phyloP scores from a whole-genome alignment of 2,113 vertebrate genomes.

The Oryzias celebensis region DNA sequence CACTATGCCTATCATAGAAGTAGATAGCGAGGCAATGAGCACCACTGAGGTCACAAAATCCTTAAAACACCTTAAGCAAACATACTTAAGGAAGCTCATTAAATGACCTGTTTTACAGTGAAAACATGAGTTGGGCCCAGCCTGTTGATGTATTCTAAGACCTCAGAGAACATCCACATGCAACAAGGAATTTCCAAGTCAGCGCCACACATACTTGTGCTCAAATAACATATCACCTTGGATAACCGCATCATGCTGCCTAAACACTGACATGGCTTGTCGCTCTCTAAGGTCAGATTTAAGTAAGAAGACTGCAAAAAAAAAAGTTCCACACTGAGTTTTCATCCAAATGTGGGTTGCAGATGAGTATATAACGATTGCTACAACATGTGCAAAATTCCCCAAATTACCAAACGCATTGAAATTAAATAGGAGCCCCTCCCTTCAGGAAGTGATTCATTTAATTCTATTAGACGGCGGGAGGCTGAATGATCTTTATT shows the following conservation, averaged over 20 bases:
- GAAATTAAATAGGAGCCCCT: no score
- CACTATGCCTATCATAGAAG: no score
- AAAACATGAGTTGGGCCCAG: no score
- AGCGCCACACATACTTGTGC: slow-evolving; percentile 60
- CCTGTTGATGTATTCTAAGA: slow-evolving; percentile 60
- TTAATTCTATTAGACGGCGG: background rate
- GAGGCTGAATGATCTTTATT: no score
- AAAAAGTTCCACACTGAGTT: slow-evolving; percentile 12
- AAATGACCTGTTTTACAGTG: slow-evolving; percentile 20
- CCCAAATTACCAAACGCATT: background rate
- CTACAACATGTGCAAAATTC: slow-evolving; percentile 2
- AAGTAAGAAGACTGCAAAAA: slow-evolving; percentile 16
- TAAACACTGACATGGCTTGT: slow-evolving; percentile 27
- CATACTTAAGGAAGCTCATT: slow-evolving; percentile 29
- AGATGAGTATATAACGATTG: slow-evolving; percentile 3
- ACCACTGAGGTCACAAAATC: no score
- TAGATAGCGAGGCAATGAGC: no score
- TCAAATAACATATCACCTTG: slow-evolving; percentile 73
- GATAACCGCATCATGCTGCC: slow-evolving; percentile 57
- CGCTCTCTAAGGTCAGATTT: slow-evolving; percentile 29
- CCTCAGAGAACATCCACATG: slow-evolving; percentile 26
- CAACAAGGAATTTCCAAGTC: slow-evolving; percentile 51
- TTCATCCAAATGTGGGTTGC: slow-evolving; percentile 5
- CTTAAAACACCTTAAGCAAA: no score
- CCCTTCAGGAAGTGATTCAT: slow-evolving; percentile 7